A percentile compares a stretch with the other conserved stretches of the same genome.
Conservation (phyloP, 1,140 invertebrate genomes). For the Diabrotica undecimpunctata region DNA sequence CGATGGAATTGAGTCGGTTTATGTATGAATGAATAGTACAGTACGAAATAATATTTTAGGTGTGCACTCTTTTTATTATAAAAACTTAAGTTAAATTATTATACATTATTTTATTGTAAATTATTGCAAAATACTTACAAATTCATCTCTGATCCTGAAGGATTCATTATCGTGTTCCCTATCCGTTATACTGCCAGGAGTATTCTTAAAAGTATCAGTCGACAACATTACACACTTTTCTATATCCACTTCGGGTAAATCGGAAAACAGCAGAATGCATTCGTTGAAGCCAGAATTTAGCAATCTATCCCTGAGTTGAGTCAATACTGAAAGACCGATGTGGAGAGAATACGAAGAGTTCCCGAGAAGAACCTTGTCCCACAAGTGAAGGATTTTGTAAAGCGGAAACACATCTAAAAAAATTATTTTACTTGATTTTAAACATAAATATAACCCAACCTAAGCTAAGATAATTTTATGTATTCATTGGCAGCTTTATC, state of each 20-base stretch:
- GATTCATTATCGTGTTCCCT: constrained; percentile 62
- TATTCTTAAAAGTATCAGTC: constrained; percentile 78
- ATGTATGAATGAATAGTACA: too few species aligned
- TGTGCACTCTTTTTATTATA: too few species aligned
- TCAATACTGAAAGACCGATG: constrained; percentile 90
- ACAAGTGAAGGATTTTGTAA: constrained; percentile 96
- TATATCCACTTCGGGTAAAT: constrained; percentile 96
- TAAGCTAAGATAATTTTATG: background rate
- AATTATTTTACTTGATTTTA: background rate
- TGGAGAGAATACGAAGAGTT: constrained; percentile 92
- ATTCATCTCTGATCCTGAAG: constrained; percentile 14
- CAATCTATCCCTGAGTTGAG: constrained; percentile 80
- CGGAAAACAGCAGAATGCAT: constrained; percentile 94
- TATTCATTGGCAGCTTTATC: background rate
- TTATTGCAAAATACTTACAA: constrained; percentile 3
- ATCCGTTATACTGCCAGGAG: constrained; percentile 84
- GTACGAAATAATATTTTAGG: too few species aligned
- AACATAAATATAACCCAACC: too few species aligned
- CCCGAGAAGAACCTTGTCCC: constrained; percentile 93
- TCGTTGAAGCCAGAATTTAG: constrained; percentile 93
- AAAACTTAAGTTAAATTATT: too few species aligned
- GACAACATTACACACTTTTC: constrained; percentile 89
- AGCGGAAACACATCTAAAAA: constrained; percentile 91
- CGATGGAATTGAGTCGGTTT: too few species aligned
- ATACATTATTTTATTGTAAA: too few species aligned